Percentiles rank a stretch among this genome's conserved stretches.
These are phyloP conservation scores for Clavelina lepadiformis DNA, from an alignment of 23 tunicate species.

Conservation along the genomic window DNA sequence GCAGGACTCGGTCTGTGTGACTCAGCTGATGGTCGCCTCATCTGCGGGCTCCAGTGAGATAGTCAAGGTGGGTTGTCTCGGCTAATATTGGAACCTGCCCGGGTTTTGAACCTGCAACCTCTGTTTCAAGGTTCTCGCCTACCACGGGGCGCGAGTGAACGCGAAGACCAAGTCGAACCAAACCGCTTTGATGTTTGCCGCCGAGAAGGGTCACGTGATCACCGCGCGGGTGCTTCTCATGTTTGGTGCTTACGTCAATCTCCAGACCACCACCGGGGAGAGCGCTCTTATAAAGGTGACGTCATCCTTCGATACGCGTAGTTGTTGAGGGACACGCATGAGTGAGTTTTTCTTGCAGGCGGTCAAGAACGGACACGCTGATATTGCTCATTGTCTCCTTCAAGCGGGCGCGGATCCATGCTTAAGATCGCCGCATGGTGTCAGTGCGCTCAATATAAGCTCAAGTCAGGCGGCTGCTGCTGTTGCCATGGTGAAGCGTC, in stretches of 20 bases:
- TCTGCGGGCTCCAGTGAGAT: conserved; percentile 81
- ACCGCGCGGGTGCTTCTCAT: conserved; percentile 37
- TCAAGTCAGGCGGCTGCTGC: conserved; percentile 4
- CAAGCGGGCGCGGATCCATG: conserved; percentile 80
- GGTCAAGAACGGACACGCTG: conserved; percentile 26
- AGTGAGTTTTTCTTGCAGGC: conserved; percentile 24
- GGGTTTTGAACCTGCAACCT: background rate
- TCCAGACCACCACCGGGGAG: conserved; percentile 56
- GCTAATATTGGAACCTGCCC: too few relatives aligned
- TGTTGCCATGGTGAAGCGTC: conserved; percentile 11
- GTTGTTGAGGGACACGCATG: background rate
- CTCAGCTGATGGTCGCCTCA: conserved; percentile 63
- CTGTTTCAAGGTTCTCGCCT: conserved; percentile 38
- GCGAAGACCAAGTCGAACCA: conserved; percentile 55
- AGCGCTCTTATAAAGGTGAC: conserved; percentile 69
- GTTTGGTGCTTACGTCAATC: conserved; percentile 74
- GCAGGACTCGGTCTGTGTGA: conserved; percentile 69
- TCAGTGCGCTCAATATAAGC: conserved; percentile 17
- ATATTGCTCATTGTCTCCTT: conserved; percentile 35
- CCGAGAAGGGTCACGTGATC: conserved; percentile 63
- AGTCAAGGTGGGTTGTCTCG: conserved; percentile 41
- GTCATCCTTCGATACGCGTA: too few relatives aligned
- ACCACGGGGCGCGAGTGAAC: conserved; percentile 67
- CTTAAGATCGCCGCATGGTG: conserved; percentile 30
- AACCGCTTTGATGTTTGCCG: conserved; percentile 77